phyloP scores from a whole-genome alignment of 2,888 invertebrate genomes.

The Amiota mariae region DNA sequence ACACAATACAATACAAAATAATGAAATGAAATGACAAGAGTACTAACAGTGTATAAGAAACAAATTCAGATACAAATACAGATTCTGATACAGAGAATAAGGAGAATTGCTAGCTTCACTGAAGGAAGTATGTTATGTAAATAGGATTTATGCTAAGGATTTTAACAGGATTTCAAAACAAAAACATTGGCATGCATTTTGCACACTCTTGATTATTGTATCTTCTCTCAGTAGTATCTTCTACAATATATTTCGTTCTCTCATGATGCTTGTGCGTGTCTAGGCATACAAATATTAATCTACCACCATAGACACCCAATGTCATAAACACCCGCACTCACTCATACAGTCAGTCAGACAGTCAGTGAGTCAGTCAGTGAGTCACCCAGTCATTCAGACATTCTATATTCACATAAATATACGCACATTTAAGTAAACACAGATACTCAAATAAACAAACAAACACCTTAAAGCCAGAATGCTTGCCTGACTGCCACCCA shows the following conservation, averaged over 20 bases:
- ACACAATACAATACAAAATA: neutral
- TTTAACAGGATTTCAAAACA: conserved; percentile 61
- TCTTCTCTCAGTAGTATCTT: too few relatives aligned
- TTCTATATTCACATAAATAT: neutral
- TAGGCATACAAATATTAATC: neutral
- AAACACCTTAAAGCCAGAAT: conserved; percentile 16
- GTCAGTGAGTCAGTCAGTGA: conserved; percentile 56
- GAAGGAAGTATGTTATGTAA: conserved; percentile 48
- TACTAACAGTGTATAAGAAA: neutral
- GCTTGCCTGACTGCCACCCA: neutral
- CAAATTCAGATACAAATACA: conserved; percentile 41
- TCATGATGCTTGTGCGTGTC: conserved; percentile 29
- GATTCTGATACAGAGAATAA: neutral
- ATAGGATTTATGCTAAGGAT: conserved; percentile 61
- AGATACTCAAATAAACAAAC: conserved; percentile 57
- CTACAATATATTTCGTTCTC: too few relatives aligned
- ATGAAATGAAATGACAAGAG: neutral
- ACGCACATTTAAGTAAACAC: conserved; percentile 19
- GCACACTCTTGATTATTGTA: too few relatives aligned
- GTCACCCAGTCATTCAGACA: too few relatives aligned
- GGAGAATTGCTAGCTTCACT: conserved; percentile 20
- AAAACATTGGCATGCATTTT: too few relatives aligned
- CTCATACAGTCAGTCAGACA: conserved; percentile 36
- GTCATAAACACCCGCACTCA: conserved; percentile 42
- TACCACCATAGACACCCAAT: too few relatives aligned